Percentiles rank a stretch among this genome's conserved stretches.
Evolutionary conservation across 2,113 vertebrate species (phyloP).

Genomic region (Gila orcuttii): DNA sequence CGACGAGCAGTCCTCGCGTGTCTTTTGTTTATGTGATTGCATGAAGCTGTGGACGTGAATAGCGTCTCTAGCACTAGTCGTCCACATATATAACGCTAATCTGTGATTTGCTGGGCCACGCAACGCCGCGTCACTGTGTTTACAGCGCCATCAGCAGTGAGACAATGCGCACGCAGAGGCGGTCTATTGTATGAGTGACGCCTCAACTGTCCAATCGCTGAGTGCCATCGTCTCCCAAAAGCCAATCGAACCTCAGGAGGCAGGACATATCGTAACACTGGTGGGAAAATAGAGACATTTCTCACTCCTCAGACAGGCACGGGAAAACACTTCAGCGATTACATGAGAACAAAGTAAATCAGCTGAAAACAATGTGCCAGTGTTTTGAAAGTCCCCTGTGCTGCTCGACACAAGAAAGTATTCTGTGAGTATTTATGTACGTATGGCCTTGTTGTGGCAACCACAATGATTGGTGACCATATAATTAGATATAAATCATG

Average conservation of each 20-base stretch:
- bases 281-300: neutral
- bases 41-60: constrained; percentile 66
- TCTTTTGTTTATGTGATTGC: constrained; percentile 65
- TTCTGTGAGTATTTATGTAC: neutral
- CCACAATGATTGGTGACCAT: neutral
- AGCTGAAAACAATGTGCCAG: neutral
- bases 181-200: neutral
- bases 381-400: neutral
- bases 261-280: neutral
- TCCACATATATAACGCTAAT: constrained; percentile 53
- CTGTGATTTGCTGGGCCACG: constrained; percentile 67
- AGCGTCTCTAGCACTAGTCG: constrained; percentile 56
- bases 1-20: constrained; percentile 63
- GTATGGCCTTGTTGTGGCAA: neutral
- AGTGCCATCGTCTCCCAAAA: neutral
- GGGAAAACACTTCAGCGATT: neutral
- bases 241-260: neutral
- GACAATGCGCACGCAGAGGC: constrained; percentile 6
- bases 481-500: neutral
- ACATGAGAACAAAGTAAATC: neutral
- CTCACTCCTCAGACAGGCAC: neutral
- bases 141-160: constrained; percentile 78
- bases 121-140: constrained; percentile 75
- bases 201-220: constrained; percentile 5
- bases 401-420: neutral